Base-by-base conservation (phyloP, 2,113 vertebrate species). In the Naja naja region DNA sequence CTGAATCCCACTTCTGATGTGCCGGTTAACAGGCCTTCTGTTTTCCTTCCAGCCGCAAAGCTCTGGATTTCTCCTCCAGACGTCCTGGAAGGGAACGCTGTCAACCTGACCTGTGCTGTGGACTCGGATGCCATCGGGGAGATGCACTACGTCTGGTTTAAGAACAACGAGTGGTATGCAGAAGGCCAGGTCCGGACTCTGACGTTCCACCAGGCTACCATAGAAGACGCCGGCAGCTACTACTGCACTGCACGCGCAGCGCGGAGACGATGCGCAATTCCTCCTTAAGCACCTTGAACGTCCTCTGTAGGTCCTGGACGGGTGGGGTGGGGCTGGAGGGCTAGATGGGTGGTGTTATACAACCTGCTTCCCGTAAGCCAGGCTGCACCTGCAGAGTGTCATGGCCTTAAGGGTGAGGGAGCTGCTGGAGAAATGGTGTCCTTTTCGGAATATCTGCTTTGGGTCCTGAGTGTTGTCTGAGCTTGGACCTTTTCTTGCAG, bases 241-340 rank as follows among this genome's bases (percentile, higher is more conserved):
- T 91, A n/a, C 94, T 98, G 98, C 45, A 20, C 49, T 0, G n/a
- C 96, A n/a, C n/a, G n/a, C n/a, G n/a, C n/a, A n/a, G n/a, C n/a
- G n/a, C n/a, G 0, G 53, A 85, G 1, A 39, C 14, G 34, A 91
- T 53, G 91, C 94, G 22, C 93, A 94, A 96, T 87, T 97, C 98
- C 9, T 89, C 60, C 53, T 96, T 97, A 5, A 20, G 95, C 94
- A 94, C 94, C 52, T 93, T 98, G 91, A 96, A 92, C 0, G 93
- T 98, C 49, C 95, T 97, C 93, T 97, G 98, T 98, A 95, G 98
- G 98, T 98, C 7, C 90, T 56, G 56, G 56, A 5, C 10, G 9
- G 3, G 6, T 53, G 53, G 4, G 39, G 47, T 9, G 47, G 47
- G 18, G 86, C 43, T 45, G 52, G 9, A 43, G 47, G 12, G 27